A percentile compares a stretch with the other conserved stretches of the same genome.
Evolutionary conservation across 2,888 invertebrate species (phyloP).

Genomic region (Platypus cylindrus): DNA sequence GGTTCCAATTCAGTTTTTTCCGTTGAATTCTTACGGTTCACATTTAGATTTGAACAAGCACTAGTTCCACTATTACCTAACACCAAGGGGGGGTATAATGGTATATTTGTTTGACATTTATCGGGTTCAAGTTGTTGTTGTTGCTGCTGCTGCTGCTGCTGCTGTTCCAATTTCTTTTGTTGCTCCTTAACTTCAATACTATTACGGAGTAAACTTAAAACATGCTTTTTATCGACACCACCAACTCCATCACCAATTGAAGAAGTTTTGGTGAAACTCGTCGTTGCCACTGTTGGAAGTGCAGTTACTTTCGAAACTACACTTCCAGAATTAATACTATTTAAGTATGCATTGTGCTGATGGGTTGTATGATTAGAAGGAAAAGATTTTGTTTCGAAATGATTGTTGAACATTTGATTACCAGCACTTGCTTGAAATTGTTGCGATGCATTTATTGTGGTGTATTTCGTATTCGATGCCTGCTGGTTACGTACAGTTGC

Average conservation of each 20-base stretch:
- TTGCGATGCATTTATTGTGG: too few species aligned
- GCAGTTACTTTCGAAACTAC: slow-evolving; percentile 24
- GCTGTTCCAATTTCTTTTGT: slow-evolving; percentile 38
- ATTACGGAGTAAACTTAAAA: slow-evolving; percentile 56
- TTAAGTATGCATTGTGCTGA: slow-evolving; percentile 22
- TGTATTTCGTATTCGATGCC: slow-evolving; percentile 15
- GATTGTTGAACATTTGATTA: too few species aligned
- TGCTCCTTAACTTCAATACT: slow-evolving; percentile 55
- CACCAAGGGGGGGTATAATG: slow-evolving; percentile 34
- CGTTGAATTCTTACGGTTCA: too few species aligned
- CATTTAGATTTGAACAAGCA: too few species aligned
- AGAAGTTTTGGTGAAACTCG: too few species aligned
- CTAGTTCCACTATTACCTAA: too few species aligned
- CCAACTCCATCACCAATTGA: slow-evolving; percentile 23
- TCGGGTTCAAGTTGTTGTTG: slow-evolving; percentile 25
- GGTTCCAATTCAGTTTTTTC: slow-evolving; percentile 34
- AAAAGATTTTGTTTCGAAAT: too few species aligned
- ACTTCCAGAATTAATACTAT: too few species aligned
- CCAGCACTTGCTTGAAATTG: background rate
- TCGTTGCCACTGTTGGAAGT: slow-evolving; percentile 21
- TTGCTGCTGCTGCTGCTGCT: slow-evolving; percentile 22
- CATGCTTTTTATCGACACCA: slow-evolving; percentile 53
- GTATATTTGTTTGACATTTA: too few species aligned
- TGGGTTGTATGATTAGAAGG: slow-evolving; percentile 22
- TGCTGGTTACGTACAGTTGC: slow-evolving; percentile 14